These are phyloP conservation scores for Himalopsyche tibetana DNA, from an alignment of 2,888 invertebrate genomes.

Conservation along the genomic window DNA sequence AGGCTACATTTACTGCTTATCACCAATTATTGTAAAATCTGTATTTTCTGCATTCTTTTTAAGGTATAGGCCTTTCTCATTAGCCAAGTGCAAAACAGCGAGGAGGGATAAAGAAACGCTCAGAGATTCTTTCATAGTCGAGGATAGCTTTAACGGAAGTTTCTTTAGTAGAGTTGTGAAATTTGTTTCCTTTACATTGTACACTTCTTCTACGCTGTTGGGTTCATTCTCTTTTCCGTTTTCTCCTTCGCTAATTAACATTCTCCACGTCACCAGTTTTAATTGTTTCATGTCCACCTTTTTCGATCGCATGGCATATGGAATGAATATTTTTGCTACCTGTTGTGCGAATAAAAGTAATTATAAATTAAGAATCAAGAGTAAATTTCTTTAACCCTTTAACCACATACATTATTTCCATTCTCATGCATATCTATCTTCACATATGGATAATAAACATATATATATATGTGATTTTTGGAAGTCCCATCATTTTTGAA, in stretches of 20 bases:
- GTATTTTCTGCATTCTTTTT: conserved; percentile 75
- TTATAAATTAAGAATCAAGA: no score
- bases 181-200: conserved; percentile 72
- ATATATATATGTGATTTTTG: no score
- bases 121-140: conserved; percentile 83
- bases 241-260: conserved; percentile 72
- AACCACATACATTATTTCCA: no score
- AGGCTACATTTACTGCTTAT: neutral
- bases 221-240: conserved; percentile 69
- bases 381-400: no score
- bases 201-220: conserved; percentile 67
- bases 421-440: no score
- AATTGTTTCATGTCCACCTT: conserved; percentile 91
- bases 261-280: conserved; percentile 85
- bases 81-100: conserved; percentile 89
- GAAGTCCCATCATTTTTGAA: no score
- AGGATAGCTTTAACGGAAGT: conserved; percentile 78
- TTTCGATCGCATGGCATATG: conserved; percentile 89
- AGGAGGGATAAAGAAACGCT: conserved; percentile 88
- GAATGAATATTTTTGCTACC: conserved; percentile 85
- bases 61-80: conserved; percentile 83
- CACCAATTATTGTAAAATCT: conserved; percentile 76
- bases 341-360: conserved; percentile 67
- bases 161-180: conserved; percentile 78
- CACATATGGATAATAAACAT: no score